Base-by-base conservation (phyloP, 2,113 vertebrate genomes). In the Callocephalon fimbriatum region DNA sequence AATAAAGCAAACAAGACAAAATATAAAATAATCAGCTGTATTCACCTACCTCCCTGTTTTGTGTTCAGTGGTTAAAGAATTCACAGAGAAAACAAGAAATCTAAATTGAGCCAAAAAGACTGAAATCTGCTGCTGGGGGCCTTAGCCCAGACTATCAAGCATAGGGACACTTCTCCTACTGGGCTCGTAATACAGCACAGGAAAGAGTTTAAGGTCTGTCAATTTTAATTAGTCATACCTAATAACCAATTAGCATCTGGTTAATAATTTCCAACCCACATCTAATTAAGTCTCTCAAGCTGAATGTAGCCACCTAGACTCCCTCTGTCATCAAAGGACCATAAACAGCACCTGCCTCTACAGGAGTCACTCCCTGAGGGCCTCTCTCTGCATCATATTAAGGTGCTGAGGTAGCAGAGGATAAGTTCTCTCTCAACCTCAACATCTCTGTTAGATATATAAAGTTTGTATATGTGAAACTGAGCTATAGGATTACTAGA, bases 161-260 rank as follows among this genome's bases (percentile, higher is more conserved):
- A 12, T 2, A 1, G 21, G 3, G 0, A 0, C 7, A 38, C 7
- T 18, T 14, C 4, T 26, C 3, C 27, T 15, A 7, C 21, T 44
- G 2, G 66, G 82, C 19, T 3, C 4, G 8, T 5, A 0, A 7
- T 4, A 18, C 1, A 0, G 7, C 20, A 71, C 29, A 75, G 27
- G 17, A 53, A 73, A 65, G 3, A 53, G 1, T 14, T 58, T 59
- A 89, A 87, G 7, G 12, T 35, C 15, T 53, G 14, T 35, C 71
- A 40, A 63, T 79, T 90, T 82, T 67, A 81, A 35, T 67, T 26
- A 65, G 53, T 63, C 29, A 51, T 37, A 37, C 29, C 51, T 61
- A 56, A 94, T 77, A 84, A 72, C 26, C 32, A 66, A 32, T 89
- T 74, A 71, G 6, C 6, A 38, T 22, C 73, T 81, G 63, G 25